Conservation (phyloP, 1,140 invertebrate species). For the Probaryconus sp. region DNA sequence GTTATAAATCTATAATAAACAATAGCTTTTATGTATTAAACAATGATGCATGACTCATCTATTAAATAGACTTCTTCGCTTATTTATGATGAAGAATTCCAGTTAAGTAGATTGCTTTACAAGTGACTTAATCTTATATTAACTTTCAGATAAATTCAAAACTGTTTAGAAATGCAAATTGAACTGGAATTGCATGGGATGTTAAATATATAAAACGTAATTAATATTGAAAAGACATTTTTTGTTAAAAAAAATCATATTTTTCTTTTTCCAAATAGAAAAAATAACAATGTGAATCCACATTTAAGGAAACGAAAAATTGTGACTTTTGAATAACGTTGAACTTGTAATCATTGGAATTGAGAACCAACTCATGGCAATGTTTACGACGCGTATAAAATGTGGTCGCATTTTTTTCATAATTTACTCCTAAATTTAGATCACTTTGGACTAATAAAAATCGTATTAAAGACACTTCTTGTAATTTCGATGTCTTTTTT, state of each 20-base stretch:
- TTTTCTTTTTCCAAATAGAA: too few species aligned
- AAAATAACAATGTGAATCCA: slow-evolving; percentile 10
- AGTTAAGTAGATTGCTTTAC: slow-evolving; percentile 11
- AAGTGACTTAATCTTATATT: slow-evolving; percentile 10
- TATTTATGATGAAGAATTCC: slow-evolving; percentile 6
- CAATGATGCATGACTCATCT: too few species aligned
- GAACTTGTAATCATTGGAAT: slow-evolving; percentile 11
- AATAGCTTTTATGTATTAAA: too few species aligned
- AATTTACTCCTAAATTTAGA: slow-evolving; percentile 33
- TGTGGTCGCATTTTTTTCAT: slow-evolving; percentile 34
- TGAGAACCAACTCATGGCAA: background rate
- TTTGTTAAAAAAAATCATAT: background rate
- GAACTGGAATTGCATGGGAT: slow-evolving; percentile 1
- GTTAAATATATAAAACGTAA: slow-evolving; percentile 27
- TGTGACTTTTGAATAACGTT: slow-evolving; percentile 19
- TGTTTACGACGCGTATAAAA: slow-evolving; percentile 30
- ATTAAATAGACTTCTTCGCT: background rate
- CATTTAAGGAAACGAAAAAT: too few species aligned
- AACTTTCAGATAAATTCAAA: slow-evolving; percentile 8
- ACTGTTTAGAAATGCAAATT: slow-evolving; percentile 43
- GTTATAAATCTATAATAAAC: too few species aligned
- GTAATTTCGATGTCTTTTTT: slow-evolving; percentile 43
- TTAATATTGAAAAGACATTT: background rate
- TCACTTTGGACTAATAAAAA: slow-evolving; percentile 27
- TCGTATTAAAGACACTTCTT: slow-evolving; percentile 24